Percentiles rank a stretch among this genome's conserved stretches.
Conservation (phyloP, 2,797 vertebrate species). For the Choloepus didactylus region DNA sequence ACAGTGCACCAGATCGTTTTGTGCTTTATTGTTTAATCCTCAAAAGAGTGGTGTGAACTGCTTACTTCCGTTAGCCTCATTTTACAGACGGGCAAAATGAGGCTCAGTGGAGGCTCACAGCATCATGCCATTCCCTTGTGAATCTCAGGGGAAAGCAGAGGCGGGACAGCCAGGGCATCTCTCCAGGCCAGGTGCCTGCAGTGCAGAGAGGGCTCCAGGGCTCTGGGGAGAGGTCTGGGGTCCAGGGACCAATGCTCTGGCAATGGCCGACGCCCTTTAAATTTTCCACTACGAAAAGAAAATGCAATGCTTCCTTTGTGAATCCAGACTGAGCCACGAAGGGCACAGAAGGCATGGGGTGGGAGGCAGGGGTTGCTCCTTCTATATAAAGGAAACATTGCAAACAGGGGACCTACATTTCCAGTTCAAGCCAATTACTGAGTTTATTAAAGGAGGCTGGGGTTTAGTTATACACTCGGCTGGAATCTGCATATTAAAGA, state of each 20-base stretch:
- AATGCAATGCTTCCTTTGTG: not conserved
- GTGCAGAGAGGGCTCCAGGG: not conserved
- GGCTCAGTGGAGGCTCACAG: not conserved
- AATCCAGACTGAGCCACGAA: constrained; percentile 1
- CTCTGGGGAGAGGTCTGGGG: not conserved
- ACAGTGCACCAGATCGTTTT: not conserved
- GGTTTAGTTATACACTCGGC: not conserved
- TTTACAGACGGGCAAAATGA: not conserved
- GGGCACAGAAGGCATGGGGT: not conserved
- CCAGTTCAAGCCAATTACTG: not conserved
- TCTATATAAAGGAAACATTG: not conserved
- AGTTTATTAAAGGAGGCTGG: not conserved
- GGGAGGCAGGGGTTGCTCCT: not conserved
- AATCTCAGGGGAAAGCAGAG: not conserved
- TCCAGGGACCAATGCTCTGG: not conserved
- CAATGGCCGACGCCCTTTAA: not conserved
- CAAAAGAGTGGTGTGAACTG: not conserved
- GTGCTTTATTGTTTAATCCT: not conserved
- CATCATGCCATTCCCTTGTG: not conserved
- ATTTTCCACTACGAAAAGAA: constrained; percentile 38
- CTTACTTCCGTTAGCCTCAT: not conserved
- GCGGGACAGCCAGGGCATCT: not conserved
- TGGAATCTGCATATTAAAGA: not conserved
- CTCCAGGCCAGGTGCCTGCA: not conserved
- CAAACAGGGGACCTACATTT: not conserved